Conservation (phyloP, 2,113 vertebrate genomes). For the Syngnathus scovelli region DNA sequence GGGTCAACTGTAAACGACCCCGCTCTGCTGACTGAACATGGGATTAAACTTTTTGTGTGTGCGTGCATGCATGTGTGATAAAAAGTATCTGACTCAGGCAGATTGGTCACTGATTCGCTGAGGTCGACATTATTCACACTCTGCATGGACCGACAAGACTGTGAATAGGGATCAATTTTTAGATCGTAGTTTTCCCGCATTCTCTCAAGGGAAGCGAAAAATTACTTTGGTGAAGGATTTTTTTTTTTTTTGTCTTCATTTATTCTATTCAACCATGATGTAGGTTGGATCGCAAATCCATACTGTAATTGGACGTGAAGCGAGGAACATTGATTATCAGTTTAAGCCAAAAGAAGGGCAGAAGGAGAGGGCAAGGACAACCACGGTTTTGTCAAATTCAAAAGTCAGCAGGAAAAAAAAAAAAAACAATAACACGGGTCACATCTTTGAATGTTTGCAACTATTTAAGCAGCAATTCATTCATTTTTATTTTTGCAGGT, state of each 20-base stretch:
- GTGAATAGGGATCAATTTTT: constrained; percentile 46
- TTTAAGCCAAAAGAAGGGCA: constrained; percentile 3
- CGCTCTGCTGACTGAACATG: constrained; percentile 50
- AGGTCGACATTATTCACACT: constrained; percentile 45
- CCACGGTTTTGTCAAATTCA: constrained; percentile 8
- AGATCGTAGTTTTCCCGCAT: constrained; percentile 26
- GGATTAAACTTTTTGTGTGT: constrained; percentile 22
- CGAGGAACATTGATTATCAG: constrained; percentile 25
- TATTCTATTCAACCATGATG: neutral
- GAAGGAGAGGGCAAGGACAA: constrained; percentile 12
- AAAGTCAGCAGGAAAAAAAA: constrained; percentile 16
- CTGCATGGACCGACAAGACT: constrained; percentile 24
- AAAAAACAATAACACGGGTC: neutral
- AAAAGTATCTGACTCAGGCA: constrained; percentile 41
- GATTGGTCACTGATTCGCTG: constrained; percentile 42
- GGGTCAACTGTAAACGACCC: constrained; percentile 44
- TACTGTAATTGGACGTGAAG: constrained; percentile 22
- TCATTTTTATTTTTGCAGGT: constrained; percentile 53
- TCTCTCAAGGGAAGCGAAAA: constrained; percentile 26
- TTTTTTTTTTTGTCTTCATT: neutral
- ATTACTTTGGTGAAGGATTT: too few species aligned
- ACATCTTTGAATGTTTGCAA: too few species aligned
- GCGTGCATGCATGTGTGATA: neutral
- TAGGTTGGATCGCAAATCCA: constrained; percentile 21
- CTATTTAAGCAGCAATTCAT: neutral